Conservation (phyloP, 2,113 vertebrate genomes). For the Onychorhynchus coronatus region DNA sequence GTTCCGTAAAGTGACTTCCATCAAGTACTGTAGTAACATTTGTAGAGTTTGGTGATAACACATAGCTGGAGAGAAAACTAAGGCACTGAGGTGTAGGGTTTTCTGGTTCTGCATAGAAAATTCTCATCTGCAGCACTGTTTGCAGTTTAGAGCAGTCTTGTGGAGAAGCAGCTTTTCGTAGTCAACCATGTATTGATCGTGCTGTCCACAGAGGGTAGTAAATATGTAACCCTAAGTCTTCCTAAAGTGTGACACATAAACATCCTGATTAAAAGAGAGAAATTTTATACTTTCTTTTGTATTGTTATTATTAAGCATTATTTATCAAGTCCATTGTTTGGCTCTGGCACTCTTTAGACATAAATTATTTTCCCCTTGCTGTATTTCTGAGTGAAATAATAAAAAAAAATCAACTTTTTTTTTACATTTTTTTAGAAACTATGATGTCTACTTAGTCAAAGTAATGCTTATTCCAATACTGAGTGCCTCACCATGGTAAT, state of each 20-base stretch:
- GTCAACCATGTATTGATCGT: neutral
- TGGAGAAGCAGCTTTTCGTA: neutral
- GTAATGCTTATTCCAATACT: neutral
- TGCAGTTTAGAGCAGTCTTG: rapidly evolving
- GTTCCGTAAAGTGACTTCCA: neutral
- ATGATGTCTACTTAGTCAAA: neutral
- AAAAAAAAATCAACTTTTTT: too few relatives aligned
- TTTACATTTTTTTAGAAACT: neutral
- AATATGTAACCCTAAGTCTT: neutral
- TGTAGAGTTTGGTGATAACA: neutral
- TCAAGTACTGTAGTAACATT: neutral
- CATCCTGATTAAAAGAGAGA: neutral
- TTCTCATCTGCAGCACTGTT: neutral
- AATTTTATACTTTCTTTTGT: neutral
- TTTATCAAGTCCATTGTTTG: neutral
- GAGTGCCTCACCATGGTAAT: neutral
- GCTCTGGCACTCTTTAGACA: neutral
- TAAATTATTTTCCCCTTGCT: neutral
- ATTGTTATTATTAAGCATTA: neutral
- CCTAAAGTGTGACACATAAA: neutral
- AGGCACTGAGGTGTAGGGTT: neutral
- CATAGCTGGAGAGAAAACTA: neutral
- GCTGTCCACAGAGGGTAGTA: neutral
- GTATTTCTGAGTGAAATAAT: neutral
- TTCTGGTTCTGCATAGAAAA: neutral